These are phyloP conservation scores for Bombus waltoni DNA, from an alignment of 1,140 invertebrate genomes.

Conservation along the genomic window DNA sequence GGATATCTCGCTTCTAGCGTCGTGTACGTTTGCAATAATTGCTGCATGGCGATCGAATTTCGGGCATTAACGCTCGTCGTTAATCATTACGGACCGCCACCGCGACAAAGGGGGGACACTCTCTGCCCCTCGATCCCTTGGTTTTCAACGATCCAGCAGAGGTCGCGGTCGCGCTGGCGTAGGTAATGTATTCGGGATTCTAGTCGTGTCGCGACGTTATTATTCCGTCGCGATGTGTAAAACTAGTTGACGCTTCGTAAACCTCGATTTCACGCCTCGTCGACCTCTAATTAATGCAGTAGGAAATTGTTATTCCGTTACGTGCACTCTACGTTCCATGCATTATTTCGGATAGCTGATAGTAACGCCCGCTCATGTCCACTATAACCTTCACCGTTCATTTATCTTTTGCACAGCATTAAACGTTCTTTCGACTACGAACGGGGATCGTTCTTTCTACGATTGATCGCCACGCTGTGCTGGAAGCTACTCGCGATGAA, in stretches of 20 bases:
- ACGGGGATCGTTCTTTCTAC: background rate
- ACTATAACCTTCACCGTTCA: slow-evolving; percentile 24
- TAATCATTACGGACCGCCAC: slow-evolving; percentile 39
- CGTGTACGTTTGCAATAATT: slow-evolving; percentile 20
- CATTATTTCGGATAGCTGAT: slow-evolving; percentile 58
- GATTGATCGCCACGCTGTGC: background rate
- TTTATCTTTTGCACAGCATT: slow-evolving; percentile 29
- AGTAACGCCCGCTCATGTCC: slow-evolving; percentile 15
- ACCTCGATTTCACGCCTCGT: slow-evolving; percentile 66
- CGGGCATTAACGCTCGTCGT: slow-evolving; percentile 46
- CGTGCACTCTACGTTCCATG: slow-evolving; percentile 54
- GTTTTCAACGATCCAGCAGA: slow-evolving; percentile 37
- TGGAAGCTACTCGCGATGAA: background rate
- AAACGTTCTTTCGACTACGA: slow-evolving; percentile 26
- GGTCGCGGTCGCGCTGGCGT: slow-evolving; percentile 19
- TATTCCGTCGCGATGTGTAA: slow-evolving; percentile 59
- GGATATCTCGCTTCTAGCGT: no score
- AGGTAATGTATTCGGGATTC: slow-evolving; percentile 55
- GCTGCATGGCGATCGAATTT: slow-evolving; percentile 33
- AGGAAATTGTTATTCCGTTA: slow-evolving; percentile 62
- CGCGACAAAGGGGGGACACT: background rate
- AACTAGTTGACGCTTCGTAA: slow-evolving; percentile 58
- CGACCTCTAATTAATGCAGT: slow-evolving; percentile 67
- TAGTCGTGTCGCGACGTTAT: slow-evolving; percentile 54
- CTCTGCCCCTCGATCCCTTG: slow-evolving; percentile 23